Percentiles rank a stretch among this genome's conserved stretches.
Evolutionary conservation across 1,140 invertebrate species (phyloP).

Genomic region (Trachymyrmex cornetzi): DNA sequence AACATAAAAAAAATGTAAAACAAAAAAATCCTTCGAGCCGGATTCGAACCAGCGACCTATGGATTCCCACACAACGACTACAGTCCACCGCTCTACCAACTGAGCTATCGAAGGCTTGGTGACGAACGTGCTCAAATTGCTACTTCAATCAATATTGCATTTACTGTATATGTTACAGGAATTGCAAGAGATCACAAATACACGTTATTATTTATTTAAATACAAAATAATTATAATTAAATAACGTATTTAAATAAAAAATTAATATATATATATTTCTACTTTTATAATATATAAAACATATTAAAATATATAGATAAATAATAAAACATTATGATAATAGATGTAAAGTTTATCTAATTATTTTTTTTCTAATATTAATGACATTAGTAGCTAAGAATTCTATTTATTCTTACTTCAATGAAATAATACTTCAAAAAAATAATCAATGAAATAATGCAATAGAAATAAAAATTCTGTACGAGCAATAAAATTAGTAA

Average conservation of each 20-base stretch:
- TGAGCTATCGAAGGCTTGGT: constrained; percentile 92
- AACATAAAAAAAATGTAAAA: background rate
- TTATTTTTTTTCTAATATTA: background rate
- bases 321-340: background rate
- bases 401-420: background rate
- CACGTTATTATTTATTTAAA: constrained; percentile 74
- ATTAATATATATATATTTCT: background rate
- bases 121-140: background rate
- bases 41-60: constrained; percentile 81
- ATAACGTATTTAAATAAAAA: background rate
- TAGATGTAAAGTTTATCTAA: background rate
- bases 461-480: background rate
- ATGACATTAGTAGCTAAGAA: background rate
- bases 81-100: constrained; percentile 96
- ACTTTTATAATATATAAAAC: constrained; percentile 12
- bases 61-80: constrained; percentile 87
- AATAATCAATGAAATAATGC: background rate
- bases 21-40: constrained; percentile 78
- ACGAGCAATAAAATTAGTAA: background rate
- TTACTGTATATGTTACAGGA: background rate
- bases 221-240: constrained; percentile 1
- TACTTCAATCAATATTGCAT: background rate
- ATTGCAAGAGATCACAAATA: constrained; percentile 73
- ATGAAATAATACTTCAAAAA: background rate
- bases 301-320: background rate